These are phyloP conservation scores for Meriones psammophilus DNA, from an alignment of 2,797 vertebrate species.

Conservation along the genomic window DNA sequence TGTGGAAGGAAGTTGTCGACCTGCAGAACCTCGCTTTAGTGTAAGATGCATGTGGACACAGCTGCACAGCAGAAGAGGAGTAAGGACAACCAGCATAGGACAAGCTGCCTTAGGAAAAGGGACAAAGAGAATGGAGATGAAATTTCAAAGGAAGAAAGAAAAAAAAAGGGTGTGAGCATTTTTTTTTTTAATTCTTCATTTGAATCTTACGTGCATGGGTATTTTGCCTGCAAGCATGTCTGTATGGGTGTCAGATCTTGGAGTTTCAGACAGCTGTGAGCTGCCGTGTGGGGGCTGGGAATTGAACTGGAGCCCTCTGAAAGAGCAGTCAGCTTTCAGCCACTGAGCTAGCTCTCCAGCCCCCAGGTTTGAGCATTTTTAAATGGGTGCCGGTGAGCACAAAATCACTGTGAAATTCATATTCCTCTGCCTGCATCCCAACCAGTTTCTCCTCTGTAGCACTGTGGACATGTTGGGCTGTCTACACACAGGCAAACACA, in stretches of 20 bases:
- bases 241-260: too few species aligned
- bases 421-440: neutral
- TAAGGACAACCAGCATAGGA: neutral
- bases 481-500: neutral
- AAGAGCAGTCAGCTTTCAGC: too few species aligned
- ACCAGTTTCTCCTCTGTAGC: neutral
- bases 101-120: neutral
- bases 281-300: too few species aligned
- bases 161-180: neutral
- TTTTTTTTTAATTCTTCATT: too few species aligned
- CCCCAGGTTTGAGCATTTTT: neutral
- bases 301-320: too few species aligned
- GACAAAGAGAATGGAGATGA: neutral
- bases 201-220: too few species aligned
- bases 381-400: neutral
- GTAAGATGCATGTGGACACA: neutral
- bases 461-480: neutral
- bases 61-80: neutral
- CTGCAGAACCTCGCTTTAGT: neutral
- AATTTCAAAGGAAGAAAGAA: slow-evolving; percentile 23
- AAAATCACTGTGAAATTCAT: neutral
- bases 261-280: too few species aligned
- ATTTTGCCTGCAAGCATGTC: too few species aligned
- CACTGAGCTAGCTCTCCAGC: too few species aligned
- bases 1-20: neutral